These are phyloP conservation scores for Lasioglossum villosulum DNA, from an alignment of 2,888 invertebrate genomes.

Conservation along the genomic window DNA sequence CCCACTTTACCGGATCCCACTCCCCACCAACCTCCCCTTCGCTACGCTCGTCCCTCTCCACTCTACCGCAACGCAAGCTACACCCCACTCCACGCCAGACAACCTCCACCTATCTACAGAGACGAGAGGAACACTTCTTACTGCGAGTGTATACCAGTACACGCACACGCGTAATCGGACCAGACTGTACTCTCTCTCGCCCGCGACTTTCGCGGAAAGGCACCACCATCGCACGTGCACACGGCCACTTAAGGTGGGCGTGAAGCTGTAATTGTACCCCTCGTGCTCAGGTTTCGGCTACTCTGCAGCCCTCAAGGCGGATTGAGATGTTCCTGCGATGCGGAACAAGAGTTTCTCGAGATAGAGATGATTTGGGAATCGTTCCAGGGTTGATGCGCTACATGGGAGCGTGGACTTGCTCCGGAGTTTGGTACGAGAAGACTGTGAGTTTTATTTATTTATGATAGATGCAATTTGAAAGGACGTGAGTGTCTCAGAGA, in stretches of 20 bases:
- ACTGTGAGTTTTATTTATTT: not conserved
- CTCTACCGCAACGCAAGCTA: not conserved
- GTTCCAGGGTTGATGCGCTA: not conserved
- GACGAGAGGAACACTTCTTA: conserved; percentile 13
- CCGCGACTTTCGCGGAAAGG: not conserved
- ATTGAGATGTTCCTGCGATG: not conserved
- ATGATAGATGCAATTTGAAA: not conserved
- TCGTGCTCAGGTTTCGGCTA: conserved; percentile 36
- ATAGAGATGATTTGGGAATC: not conserved
- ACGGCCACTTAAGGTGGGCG: conserved; percentile 30
- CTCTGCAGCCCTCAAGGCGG: not conserved
- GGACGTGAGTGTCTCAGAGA: no score
- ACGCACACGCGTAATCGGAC: conserved; percentile 34
- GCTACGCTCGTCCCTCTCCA: not conserved
- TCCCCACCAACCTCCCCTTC: not conserved
- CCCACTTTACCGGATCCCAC: not conserved
- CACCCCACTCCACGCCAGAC: not conserved
- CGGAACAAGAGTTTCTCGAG: not conserved
- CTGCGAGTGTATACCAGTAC: conserved; percentile 23
- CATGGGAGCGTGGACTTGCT: not conserved
- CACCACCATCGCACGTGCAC: conserved; percentile 13
- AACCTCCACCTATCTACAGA: not conserved
- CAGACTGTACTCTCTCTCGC: not conserved
- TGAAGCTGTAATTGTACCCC: conserved; percentile 44
- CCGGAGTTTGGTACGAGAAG: not conserved